Evolutionary conservation across 2,113 vertebrate species (phyloP), one percentile per base, ranked within the genome.

Genomic region (Macrotis lagotis): DNA sequence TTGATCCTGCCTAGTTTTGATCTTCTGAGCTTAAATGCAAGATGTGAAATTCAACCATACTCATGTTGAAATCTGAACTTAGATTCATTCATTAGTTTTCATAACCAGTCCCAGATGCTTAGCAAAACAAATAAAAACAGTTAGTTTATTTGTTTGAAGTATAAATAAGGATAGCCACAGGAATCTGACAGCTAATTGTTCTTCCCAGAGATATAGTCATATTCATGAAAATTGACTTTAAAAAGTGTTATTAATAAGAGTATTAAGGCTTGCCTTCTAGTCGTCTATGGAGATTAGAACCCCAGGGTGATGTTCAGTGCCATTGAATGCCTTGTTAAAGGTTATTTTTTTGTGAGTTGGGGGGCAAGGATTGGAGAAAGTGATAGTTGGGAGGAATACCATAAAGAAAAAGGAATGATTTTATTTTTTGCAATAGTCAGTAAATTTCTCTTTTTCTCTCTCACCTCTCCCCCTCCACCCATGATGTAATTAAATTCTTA

Each of bases 21-120:
- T 91, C 53, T 96, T 59, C 92, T 50, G 10, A 90, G 88, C 44
- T 94, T 92, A 94, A 94, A 50, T 10, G 12, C 19, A 92, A 96
- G 59, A 51, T 51, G 44, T 55, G 16, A 90, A 11, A 19, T 93
- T 95, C 90, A 96, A 94, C 94, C 50, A 91, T 83, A 91, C 19
- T 74, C 91, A 91, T 93, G n/a, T n/a, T n/a, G 92, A 95, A 95
- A 96, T 92, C 25, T 95, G 96, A 88, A 53, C 25, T 59, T 89
- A 47, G 22, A 88, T 97, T 90, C 95, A 88, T 88, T 94, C 93
- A 95, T 93, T 90, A 93, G 93, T 89, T 92, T 14, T 83, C n/a
- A 37, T 53, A 95, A 90, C 50, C 8, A 51, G 90, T 14, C 9
- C 50, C 8, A 93, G 49, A 50, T 91, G 93, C n/a, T 91, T 96